Conservation (phyloP, 1,140 invertebrate genomes). For the Lordiphosa clarofinis region DNA sequence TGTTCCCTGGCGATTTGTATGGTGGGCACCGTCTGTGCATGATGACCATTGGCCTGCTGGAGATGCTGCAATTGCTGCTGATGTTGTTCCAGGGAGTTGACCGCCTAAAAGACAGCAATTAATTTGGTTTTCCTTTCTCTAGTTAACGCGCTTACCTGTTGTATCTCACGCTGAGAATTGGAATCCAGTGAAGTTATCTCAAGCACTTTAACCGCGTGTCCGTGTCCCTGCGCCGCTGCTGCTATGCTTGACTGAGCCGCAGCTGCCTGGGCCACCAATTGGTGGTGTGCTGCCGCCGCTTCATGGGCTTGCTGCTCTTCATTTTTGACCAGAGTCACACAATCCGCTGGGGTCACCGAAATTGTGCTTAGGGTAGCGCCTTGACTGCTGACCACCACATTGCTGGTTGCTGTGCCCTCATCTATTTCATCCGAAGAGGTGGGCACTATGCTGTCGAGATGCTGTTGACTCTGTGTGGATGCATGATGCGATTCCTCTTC, state of each 20-base stretch:
- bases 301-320: conserved; percentile 57
- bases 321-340: conserved; percentile 61
- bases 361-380: conserved; percentile 60
- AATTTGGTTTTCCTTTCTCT: neutral
- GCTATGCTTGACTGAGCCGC: conserved; percentile 48
- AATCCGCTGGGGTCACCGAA: conserved; percentile 62
- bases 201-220: conserved; percentile 67
- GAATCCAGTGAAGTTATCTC: conserved; percentile 75
- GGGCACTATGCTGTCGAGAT: conserved; percentile 51
- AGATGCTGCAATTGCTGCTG: conserved; percentile 72
- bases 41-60: conserved; percentile 60
- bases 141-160: conserved; percentile 49
- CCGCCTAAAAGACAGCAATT: conserved; percentile 39
- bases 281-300: conserved; percentile 55
- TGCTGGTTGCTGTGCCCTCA: conserved; percentile 16
- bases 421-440: conserved; percentile 42
- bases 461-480: conserved; percentile 41
- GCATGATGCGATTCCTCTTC: conserved; percentile 66
- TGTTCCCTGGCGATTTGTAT: conserved; percentile 75
- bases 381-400: conserved; percentile 59
- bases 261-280: conserved; percentile 53
- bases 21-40: conserved; percentile 65
- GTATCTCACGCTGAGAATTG: conserved; percentile 75
- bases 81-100: conserved; percentile 72
- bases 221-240: conserved; percentile 5